Conservation (phyloP, 2,113 vertebrate genomes). For the Eudyptes chrysolophus region DNA sequence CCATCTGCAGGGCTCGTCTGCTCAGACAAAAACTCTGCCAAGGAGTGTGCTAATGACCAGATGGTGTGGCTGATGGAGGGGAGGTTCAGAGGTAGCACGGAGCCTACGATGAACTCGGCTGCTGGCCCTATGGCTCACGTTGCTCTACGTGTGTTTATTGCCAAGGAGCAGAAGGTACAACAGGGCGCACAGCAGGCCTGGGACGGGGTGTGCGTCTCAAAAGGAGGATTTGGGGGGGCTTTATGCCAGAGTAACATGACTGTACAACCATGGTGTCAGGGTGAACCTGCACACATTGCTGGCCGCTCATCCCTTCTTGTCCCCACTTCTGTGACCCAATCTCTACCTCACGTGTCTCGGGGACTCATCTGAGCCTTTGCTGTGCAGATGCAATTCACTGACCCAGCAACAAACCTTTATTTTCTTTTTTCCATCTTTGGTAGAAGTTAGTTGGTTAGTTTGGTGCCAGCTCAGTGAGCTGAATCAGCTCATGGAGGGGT, state of each 20-base stretch:
- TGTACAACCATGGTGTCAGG: neutral
- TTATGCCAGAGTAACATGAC: rapidly evolving
- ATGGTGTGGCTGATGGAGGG: neutral
- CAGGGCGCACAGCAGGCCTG: neutral
- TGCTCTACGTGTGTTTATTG: neutral
- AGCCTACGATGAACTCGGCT: neutral
- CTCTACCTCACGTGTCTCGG: rapidly evolving
- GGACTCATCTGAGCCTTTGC: neutral
- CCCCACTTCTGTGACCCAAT: neutral
- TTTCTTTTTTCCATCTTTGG: neutral
- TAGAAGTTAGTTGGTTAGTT: neutral
- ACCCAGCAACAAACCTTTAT: neutral
- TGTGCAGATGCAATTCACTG: neutral
- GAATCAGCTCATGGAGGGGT: neutral
- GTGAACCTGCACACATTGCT: neutral
- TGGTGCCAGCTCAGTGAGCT: neutral
- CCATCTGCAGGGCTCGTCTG: neutral
- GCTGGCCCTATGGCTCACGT: rapidly evolving
- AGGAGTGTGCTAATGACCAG: neutral
- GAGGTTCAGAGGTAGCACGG: neutral
- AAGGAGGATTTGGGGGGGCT: neutral
- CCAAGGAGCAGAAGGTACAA: neutral
- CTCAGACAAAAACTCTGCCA: neutral
- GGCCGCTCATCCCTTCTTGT: neutral
- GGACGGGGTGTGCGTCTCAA: neutral